Evolutionary conservation across 2,113 vertebrate genomes (phyloP).

Genomic region (Zapus hudsonius): DNA sequence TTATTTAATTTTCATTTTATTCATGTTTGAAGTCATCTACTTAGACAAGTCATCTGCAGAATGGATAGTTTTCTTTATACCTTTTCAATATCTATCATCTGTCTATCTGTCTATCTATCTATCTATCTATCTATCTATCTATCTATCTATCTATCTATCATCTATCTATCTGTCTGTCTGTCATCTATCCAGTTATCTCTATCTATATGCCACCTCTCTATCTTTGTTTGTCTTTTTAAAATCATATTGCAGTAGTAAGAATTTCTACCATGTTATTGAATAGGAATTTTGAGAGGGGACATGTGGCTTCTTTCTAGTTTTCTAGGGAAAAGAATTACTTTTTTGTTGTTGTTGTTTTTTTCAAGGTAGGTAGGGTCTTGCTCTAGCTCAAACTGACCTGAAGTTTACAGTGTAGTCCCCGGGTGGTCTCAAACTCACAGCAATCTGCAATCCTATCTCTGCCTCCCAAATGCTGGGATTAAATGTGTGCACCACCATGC

Average conservation of each 20-base stretch:
- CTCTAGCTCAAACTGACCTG: too few relatives aligned
- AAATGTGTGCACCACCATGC: too few relatives aligned
- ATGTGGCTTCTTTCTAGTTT: neutral
- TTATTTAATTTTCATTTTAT: neutral
- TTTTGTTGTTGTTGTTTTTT: neutral
- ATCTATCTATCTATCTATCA: too few relatives aligned
- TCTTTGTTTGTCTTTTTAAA: neutral
- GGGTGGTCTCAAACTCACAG: too few relatives aligned
- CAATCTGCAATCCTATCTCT: too few relatives aligned
- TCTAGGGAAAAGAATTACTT: neutral
- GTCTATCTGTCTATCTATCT: neutral
- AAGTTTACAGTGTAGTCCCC: too few relatives aligned
- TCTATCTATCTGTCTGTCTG: too few relatives aligned
- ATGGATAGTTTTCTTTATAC: neutral
- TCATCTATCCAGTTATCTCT: neutral
- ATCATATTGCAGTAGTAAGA: neutral
- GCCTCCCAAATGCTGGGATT: too few relatives aligned
- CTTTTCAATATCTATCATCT: neutral
- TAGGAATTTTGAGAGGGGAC: neutral
- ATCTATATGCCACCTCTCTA: neutral
- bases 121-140: neutral
- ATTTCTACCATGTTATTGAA: neutral
- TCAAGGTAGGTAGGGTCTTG: too few relatives aligned
- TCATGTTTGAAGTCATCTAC: slow-evolving; percentile 19
- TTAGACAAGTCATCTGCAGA: neutral